Evolutionary conservation across 2,797 vertebrate species (phyloP).

Genomic region (Lithobates pipiens): DNA sequence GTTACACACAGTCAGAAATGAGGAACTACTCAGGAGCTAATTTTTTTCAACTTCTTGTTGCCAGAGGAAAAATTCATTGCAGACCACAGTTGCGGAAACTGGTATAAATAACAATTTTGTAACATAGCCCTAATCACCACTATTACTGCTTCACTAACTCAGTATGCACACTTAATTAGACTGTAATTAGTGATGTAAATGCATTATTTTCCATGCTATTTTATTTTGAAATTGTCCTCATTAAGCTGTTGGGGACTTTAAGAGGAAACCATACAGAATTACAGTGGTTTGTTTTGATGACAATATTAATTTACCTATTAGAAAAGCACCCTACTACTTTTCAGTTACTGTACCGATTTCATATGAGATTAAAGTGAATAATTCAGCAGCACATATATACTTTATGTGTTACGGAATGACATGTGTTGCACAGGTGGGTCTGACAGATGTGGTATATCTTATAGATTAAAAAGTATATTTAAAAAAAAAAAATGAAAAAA

Average conservation of each 20-base stretch:
- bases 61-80: constrained; percentile 9
- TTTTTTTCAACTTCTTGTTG: constrained; percentile 1
- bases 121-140: constrained; percentile 27
- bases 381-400: neutral
- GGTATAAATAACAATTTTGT: constrained; percentile 18
- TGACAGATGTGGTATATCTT: too few relatives aligned
- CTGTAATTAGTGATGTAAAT: constrained; percentile 35
- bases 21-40: constrained; percentile 1
- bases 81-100: constrained; percentile 5
- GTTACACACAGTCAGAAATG: constrained; percentile 1
- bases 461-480: too few relatives aligned
- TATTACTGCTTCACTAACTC: constrained; percentile 27
- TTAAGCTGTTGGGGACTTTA: constrained; percentile 30
- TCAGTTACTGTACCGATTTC: neutral
- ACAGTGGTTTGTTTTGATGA: neutral
- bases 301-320: neutral
- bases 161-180: constrained; percentile 29
- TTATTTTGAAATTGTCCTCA: constrained; percentile 21
- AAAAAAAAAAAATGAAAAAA: too few relatives aligned
- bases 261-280: constrained; percentile 16
- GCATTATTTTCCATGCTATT: constrained; percentile 26
- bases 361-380: neutral
- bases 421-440: too few relatives aligned
- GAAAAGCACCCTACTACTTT: neutral
- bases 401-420: neutral